These are phyloP conservation scores for Leucosticte australis DNA, from an alignment of 2,113 vertebrate species.

Conservation along the genomic window DNA sequence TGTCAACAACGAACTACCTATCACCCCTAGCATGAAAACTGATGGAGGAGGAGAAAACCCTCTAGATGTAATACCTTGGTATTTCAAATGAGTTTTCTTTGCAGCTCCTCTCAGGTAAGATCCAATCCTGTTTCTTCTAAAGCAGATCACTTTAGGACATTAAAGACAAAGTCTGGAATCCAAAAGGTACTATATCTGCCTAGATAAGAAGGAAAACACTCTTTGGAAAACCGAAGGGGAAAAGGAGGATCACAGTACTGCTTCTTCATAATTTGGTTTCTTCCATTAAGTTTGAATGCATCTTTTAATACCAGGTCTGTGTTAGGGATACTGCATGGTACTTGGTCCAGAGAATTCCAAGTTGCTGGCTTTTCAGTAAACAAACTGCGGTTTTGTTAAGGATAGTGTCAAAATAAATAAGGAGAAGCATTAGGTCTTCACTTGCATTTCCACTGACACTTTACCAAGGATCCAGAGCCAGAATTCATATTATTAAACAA, in stretches of 20 bases:
- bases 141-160: neutral
- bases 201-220: neutral
- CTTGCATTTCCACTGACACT: neutral
- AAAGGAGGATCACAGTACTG: neutral
- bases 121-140: neutral
- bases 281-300: neutral
- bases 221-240: neutral
- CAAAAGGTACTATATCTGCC: neutral
- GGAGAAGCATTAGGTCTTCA: neutral
- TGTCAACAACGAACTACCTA: neutral
- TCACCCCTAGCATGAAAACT: neutral
- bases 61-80: neutral
- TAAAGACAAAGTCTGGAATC: neutral
- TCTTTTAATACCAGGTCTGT: neutral
- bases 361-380: neutral
- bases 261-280: neutral
- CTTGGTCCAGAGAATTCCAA: neutral
- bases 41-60: neutral
- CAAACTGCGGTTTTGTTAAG: neutral
- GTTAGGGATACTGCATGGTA: neutral
- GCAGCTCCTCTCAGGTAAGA: neutral
- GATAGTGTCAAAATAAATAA: neutral
- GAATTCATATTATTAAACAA: neutral
- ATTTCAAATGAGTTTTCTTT: neutral
- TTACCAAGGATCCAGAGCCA: neutral